phyloP scores from a whole-genome alignment of 2,797 vertebrate species.

The Dicrostonyx torquatus region DNA sequence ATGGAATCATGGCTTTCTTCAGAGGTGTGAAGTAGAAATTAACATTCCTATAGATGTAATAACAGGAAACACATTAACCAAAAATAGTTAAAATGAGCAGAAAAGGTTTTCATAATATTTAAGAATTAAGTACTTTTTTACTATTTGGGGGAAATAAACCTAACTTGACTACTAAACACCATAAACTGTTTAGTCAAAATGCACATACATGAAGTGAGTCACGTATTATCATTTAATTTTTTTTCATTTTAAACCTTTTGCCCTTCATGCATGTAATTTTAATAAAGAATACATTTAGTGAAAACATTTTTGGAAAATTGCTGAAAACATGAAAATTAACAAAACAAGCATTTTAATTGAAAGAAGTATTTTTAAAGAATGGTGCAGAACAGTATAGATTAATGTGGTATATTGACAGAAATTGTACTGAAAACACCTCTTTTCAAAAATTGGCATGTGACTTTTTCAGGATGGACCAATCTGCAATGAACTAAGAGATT shows the following conservation, averaged over 20 bases:
- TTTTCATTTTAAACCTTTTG: not conserved
- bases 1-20: not conserved
- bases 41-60: not conserved
- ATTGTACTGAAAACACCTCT: constrained; percentile 53
- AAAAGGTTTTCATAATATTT: not conserved
- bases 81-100: not conserved
- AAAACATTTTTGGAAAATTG: not conserved
- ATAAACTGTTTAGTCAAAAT: not conserved
- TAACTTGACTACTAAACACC: not conserved
- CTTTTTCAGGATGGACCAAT: constrained; percentile 34
- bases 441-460: not conserved
- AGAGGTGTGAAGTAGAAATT: constrained; percentile 42
- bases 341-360: not conserved
- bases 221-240: not conserved
- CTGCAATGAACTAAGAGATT: constrained; percentile 61
- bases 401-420: not conserved
- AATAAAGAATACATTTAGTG: not conserved
- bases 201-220: not conserved
- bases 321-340: not conserved
- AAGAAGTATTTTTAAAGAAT: constrained; percentile 44
- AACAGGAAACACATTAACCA: not conserved
- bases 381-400: not conserved
- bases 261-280: not conserved
- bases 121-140: not conserved
- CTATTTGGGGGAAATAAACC: not conserved